Evolutionary conservation across 2,888 invertebrate species (phyloP).

Genomic region (Cephus sareptanus): DNA sequence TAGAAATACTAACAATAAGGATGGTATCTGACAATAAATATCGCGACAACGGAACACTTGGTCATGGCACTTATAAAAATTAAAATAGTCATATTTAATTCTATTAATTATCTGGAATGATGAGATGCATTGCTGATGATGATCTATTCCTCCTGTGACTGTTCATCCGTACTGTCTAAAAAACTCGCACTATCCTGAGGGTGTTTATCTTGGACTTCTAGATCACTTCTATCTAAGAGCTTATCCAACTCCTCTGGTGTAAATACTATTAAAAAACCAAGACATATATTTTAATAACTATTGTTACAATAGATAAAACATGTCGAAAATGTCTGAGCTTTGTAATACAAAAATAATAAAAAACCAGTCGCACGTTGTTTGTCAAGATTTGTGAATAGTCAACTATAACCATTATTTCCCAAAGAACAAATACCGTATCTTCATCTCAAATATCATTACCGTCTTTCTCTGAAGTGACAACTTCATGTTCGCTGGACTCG

Average conservation of each 20-base stretch:
- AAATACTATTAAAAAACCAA: constrained; percentile 52
- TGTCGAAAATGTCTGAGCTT: not conserved
- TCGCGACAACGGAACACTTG: not conserved
- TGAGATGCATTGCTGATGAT: not conserved
- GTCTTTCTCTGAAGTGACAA: constrained; percentile 43
- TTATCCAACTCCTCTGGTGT: constrained; percentile 65
- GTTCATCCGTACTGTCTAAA: not conserved
- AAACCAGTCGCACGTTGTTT: not conserved
- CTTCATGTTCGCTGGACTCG: constrained; percentile 42
- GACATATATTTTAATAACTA: not conserved
- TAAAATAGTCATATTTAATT: not conserved
- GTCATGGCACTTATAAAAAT: not conserved
- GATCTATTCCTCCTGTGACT: not conserved
- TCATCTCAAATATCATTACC: constrained; percentile 35
- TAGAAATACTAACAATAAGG: not conserved
- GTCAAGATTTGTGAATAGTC: not conserved
- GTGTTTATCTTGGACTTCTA: constrained; percentile 26
- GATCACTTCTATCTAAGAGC: constrained; percentile 66
- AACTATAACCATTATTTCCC: not conserved
- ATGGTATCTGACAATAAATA: not conserved
- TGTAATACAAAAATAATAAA: not conserved
- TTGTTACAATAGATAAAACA: no score
- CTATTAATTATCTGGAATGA: not conserved
- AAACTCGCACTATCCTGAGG: not conserved
- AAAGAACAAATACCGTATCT: not conserved